These are phyloP conservation scores for Tetragnatha montana DNA, from an alignment of 2,888 invertebrate genomes.

Conservation along the genomic window DNA sequence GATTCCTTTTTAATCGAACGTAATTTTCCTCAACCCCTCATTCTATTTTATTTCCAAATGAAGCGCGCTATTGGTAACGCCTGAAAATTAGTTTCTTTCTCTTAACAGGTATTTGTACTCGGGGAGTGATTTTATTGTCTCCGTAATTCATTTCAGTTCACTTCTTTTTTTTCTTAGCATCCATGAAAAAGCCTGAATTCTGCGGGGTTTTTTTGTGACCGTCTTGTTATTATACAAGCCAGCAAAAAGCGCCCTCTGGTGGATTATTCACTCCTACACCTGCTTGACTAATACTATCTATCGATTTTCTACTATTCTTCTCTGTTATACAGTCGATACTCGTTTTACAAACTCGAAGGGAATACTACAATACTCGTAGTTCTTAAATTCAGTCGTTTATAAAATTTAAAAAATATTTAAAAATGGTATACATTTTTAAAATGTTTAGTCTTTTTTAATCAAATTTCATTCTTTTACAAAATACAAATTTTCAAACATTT, in stretches of 20 bases:
- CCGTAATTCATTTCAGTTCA: conserved; percentile 44
- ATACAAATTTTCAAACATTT: too few species aligned
- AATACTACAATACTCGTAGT: too few species aligned
- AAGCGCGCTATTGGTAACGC: conserved; percentile 35
- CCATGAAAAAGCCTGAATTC: not conserved
- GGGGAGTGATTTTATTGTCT: conserved; percentile 44
- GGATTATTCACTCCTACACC: too few species aligned
- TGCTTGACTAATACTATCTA: too few species aligned
- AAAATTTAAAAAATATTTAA: too few species aligned
- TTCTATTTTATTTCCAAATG: conserved; percentile 53
- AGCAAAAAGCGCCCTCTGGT: not conserved
- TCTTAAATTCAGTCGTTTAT: too few species aligned
- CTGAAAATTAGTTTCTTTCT: conserved; percentile 46
- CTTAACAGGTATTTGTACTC: conserved; percentile 45
- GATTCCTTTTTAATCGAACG: conserved; percentile 54
- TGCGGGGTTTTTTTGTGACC: not conserved
- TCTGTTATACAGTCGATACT: too few species aligned
- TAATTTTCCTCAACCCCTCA: conserved; percentile 42
- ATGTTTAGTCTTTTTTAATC: too few species aligned
- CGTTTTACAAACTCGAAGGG: too few species aligned
- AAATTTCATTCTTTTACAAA: too few species aligned
- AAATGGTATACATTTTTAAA: too few species aligned
- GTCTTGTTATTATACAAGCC: not conserved
- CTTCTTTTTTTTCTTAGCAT: not conserved
- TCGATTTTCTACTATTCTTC: too few species aligned